Base-by-base conservation (phyloP, 2,888 invertebrate species). In the Pristionchus exspectatus region DNA sequence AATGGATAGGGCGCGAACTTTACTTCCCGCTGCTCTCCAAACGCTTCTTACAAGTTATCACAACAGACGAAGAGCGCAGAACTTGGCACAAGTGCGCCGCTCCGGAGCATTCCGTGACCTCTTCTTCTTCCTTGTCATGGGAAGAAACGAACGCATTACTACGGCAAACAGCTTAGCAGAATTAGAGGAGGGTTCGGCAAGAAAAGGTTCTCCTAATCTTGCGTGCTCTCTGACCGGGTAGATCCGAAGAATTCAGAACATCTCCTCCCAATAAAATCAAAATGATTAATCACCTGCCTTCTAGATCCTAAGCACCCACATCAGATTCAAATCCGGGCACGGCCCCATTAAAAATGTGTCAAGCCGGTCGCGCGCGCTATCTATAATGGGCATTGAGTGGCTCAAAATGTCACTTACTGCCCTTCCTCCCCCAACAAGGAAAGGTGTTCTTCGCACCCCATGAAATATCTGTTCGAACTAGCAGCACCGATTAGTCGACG, bases 41-140 rank as follows among this genome's bases (percentile, higher is more conserved):
- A 74, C 74, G 33, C 74, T 74, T 74, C 38, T 74, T 74, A 74
- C 74, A 74, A 74, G 74, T 33, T 63, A n/a, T 63, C 63, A 74
- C 38, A 38, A 74, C 33, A 74, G 74, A 74, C 21, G 18, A 38
- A 33, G 69, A 5, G 69, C 69, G 33, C 74, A 38, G 44, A 74
- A 74, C 74, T 74, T 38, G 38, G 74, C 38, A 74, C 38, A 74
- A 74, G 74, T 74, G 74, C 38, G 38, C 44, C 63, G 24, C n/a
- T 63, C 59, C 59, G 21, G 59, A 59, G 14, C 0, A 3, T n/a
- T 63, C 63, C 63, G 63, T n/a, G 63, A 63, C 24, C 63, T 63
- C 63, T 21, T 59, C 63, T 21, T 59, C 44, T 50, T 50, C 59
- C 59, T 18, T 59, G 21, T 59, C 63, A 63, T n/a, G 63, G n/a